Conservation (phyloP, 2,113 vertebrate species). For the Scomber scombrus region DNA sequence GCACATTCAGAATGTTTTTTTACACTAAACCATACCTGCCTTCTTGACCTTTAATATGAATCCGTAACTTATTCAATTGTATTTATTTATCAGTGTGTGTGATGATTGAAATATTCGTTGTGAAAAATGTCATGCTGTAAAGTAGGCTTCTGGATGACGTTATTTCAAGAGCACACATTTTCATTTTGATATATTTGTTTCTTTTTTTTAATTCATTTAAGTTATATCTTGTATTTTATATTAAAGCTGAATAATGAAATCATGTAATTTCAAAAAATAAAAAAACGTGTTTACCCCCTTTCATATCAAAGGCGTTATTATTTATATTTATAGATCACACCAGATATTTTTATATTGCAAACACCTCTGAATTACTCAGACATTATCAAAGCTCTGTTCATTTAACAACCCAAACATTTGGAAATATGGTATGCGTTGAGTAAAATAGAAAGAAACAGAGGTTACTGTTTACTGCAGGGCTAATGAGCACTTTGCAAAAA, state of each 20-base stretch:
- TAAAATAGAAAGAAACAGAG: slow-evolving; percentile 42
- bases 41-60: slow-evolving; percentile 23
- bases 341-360: background rate
- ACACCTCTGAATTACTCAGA: slow-evolving; percentile 8
- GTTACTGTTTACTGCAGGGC: slow-evolving; percentile 61
- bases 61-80: slow-evolving; percentile 35
- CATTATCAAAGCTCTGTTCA: background rate
- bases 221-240: slow-evolving; percentile 58
- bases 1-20: too few relatives aligned
- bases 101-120: slow-evolving; percentile 61
- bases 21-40: slow-evolving; percentile 7
- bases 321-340: background rate
- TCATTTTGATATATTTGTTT: slow-evolving; percentile 16
- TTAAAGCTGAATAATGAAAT: slow-evolving; percentile 16
- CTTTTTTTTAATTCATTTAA: slow-evolving; percentile 4
- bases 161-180: slow-evolving; percentile 59
- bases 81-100: slow-evolving; percentile 46
- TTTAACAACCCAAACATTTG: slow-evolving; percentile 25
- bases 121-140: slow-evolving; percentile 46
- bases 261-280: slow-evolving; percentile 29
- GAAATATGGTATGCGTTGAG: slow-evolving; percentile 28
- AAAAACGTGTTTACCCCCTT: slow-evolving; percentile 14
- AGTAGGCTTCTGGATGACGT: slow-evolving; percentile 26
- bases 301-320: background rate
- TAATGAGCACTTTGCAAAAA: slow-evolving; percentile 63